phyloP scores from a whole-genome alignment of 2,888 invertebrate genomes.

The Lasioglossum marginatum region DNA sequence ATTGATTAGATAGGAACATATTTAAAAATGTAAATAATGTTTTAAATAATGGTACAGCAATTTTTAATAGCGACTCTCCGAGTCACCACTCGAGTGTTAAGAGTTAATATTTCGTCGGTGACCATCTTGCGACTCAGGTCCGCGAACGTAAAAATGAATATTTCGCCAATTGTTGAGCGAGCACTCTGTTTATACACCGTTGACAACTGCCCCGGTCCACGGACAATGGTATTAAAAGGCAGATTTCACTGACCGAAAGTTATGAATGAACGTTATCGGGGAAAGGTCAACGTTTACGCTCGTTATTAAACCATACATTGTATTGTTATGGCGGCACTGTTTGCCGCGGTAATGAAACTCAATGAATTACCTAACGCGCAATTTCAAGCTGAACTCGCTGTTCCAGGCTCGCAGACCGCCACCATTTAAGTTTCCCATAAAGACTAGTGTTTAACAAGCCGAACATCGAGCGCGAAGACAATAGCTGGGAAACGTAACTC shows the following conservation, averaged over 20 bases:
- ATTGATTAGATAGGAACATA: too few species aligned
- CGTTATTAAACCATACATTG: constrained; percentile 2
- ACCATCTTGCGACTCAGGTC: not conserved
- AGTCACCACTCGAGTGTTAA: too few species aligned
- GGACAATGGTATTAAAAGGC: not conserved
- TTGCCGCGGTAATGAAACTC: constrained; percentile 1
- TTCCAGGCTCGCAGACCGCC: not conserved
- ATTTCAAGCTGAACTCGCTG: not conserved
- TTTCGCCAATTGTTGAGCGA: not conserved
- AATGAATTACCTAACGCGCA: not conserved
- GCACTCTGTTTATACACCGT: not conserved
- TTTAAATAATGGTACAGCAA: too few species aligned
- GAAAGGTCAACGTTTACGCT: constrained; percentile 2
- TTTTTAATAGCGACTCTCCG: too few species aligned
- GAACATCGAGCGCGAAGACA: not conserved
- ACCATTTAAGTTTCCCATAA: constrained; percentile 9
- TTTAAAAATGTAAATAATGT: too few species aligned
- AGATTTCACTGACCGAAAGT: constrained; percentile 2
- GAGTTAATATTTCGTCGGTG: not conserved
- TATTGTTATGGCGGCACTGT: not conserved
- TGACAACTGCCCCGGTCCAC: not conserved
- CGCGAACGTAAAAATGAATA: not conserved
- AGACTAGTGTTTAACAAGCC: constrained; percentile 11
- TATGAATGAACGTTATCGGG: not conserved
- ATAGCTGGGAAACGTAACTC: constrained; percentile 1